These are phyloP conservation scores for Diprion similis DNA, from an alignment of 1,140 invertebrate genomes.

Conservation along the genomic window DNA sequence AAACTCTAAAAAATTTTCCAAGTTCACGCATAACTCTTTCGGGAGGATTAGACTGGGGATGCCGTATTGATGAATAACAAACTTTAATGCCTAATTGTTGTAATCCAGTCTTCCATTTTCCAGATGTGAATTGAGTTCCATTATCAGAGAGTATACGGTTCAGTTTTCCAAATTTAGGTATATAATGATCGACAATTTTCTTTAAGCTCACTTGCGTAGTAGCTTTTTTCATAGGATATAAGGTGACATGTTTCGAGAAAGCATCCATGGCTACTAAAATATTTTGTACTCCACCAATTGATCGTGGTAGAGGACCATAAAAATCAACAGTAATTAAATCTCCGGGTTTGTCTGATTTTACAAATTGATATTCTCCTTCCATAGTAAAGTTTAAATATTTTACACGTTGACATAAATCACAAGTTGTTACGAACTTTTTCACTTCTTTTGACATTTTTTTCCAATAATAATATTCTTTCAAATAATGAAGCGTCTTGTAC, in stretches of 20 bases:
- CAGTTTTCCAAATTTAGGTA: constrained; percentile 24
- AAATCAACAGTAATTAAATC: constrained; percentile 31
- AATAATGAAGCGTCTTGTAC: constrained; percentile 21
- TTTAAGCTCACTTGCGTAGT: constrained; percentile 18
- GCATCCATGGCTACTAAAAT: constrained; percentile 31
- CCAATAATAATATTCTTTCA: constrained; percentile 29
- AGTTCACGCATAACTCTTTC: constrained; percentile 29
- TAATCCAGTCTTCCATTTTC: constrained; percentile 19
- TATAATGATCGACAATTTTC: constrained; percentile 23
- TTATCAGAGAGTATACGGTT: constrained; percentile 23
- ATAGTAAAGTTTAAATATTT: constrained; percentile 26
- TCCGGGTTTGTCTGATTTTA: constrained; percentile 15
- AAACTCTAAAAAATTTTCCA: constrained; percentile 24
- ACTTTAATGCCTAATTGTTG: constrained; percentile 21
- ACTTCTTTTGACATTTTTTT: constrained; percentile 22
- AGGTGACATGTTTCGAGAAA: constrained; percentile 28
- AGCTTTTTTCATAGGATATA: constrained; percentile 26
- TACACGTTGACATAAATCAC: constrained; percentile 30
- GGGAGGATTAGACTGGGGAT: constrained; percentile 26
- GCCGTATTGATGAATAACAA: constrained; percentile 19
- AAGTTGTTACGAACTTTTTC: constrained; percentile 19
- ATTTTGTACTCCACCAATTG: constrained; percentile 26
- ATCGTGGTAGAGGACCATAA: constrained; percentile 32
- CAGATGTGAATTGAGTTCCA: constrained; percentile 29
- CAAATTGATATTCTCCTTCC: constrained; percentile 22